Evolutionary conservation across 2,797 vertebrate genomes (phyloP).

Genomic region (Alectoris magna): DNA sequence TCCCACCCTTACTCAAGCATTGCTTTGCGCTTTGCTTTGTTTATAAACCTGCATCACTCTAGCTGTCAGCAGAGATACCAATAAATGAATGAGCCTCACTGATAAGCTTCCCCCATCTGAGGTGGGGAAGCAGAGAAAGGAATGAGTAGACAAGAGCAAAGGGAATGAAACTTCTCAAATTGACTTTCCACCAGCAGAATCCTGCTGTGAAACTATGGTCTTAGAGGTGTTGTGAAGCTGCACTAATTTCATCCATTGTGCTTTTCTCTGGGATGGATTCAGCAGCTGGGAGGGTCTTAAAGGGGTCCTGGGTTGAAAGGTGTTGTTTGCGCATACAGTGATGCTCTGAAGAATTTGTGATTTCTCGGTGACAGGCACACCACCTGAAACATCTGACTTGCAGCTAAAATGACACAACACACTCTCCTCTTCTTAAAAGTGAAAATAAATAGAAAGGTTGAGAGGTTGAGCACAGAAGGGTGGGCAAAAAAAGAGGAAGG

Average conservation of each 20-base stretch:
- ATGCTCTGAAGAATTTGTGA: not conserved
- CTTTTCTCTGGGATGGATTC: not conserved
- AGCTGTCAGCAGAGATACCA: not conserved
- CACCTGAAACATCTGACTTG: not conserved
- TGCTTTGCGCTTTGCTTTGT: constrained; percentile 30
- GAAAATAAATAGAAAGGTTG: not conserved
- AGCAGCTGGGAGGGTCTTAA: not conserved
- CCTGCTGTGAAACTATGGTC: not conserved
- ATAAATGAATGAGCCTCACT: not conserved
- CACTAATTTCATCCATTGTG: not conserved
- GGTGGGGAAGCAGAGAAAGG: not conserved
- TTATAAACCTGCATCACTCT: constrained; percentile 13
- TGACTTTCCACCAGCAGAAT: not conserved
- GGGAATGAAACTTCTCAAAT: not conserved
- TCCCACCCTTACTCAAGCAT: not conserved
- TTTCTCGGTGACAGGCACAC: not conserved
- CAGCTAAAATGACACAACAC: not conserved
- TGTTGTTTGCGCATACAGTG: not conserved
- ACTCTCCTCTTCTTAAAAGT: not conserved
- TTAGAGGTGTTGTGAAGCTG: not conserved
- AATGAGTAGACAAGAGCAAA: constrained; percentile 14
- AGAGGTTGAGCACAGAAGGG: not conserved
- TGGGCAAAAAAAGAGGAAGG: not conserved
- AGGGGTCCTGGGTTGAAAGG: not conserved
- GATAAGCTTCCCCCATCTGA: not conserved